Conservation (phyloP, 1,140 invertebrate genomes). For the Drosophila azteca region DNA sequence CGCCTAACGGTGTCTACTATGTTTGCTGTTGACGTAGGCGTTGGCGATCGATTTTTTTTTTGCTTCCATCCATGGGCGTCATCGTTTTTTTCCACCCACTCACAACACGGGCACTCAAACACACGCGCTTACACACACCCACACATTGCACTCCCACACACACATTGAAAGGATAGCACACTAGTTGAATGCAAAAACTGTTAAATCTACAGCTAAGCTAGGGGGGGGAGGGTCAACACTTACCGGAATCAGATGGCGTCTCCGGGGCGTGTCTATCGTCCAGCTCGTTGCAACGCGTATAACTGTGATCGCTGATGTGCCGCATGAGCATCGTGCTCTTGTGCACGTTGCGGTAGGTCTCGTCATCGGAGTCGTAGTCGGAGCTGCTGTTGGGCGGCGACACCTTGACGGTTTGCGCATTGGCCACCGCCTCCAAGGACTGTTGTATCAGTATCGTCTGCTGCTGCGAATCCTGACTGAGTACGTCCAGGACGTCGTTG, state of each 20-base stretch:
- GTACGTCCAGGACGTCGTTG: slow-evolving; percentile 65
- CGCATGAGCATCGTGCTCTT: slow-evolving; percentile 50
- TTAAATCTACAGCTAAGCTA: too few species aligned
- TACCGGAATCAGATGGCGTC: slow-evolving; percentile 94
- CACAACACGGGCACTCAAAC: background rate
- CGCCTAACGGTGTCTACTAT: slow-evolving; percentile 66
- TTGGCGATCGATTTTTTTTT: slow-evolving; percentile 68
- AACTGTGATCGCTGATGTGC: slow-evolving; percentile 88
- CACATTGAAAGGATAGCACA: slow-evolving; percentile 45
- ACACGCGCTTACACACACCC: too few species aligned
- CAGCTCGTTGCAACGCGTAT: slow-evolving; percentile 85
- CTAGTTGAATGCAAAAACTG: slow-evolving; percentile 45
- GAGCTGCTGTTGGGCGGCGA: slow-evolving; percentile 55
- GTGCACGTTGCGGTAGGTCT: slow-evolving; percentile 18
- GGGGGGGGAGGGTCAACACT: slow-evolving; percentile 83
- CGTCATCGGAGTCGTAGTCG: slow-evolving; percentile 72
- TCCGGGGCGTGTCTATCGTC: slow-evolving; percentile 86
- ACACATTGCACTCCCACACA: too few species aligned
- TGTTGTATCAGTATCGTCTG: slow-evolving; percentile 7
- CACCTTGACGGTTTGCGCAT: slow-evolving; percentile 8
- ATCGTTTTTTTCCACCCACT: slow-evolving; percentile 26
- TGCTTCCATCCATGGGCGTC: slow-evolving; percentile 3
- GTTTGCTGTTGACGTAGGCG: slow-evolving; percentile 80
- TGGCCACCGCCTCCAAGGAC: slow-evolving; percentile 4
- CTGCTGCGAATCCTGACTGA: slow-evolving; percentile 33